Percentiles rank a stretch among this genome's conserved stretches.
phyloP scores from a whole-genome alignment of 2,888 invertebrate genomes.

The Syrphus vitripennis region DNA sequence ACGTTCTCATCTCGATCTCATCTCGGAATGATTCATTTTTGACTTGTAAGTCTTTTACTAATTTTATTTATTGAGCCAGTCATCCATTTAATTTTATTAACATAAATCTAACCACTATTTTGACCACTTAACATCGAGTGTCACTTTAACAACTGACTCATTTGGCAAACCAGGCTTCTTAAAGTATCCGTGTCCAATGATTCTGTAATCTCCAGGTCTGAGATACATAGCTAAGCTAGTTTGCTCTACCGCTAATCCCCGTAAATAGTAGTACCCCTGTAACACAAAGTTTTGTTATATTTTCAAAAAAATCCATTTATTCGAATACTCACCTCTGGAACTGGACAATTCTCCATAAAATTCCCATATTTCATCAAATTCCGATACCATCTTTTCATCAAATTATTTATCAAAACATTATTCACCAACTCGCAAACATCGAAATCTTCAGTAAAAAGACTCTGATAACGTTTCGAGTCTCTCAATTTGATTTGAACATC shows the following conservation, averaged over 20 bases:
- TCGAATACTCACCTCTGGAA: slow-evolving; percentile 35
- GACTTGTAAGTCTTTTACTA: too few species aligned
- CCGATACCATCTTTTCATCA: slow-evolving; percentile 62
- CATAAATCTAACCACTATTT: too few species aligned
- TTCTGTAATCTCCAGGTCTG: slow-evolving; percentile 46
- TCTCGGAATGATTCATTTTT: too few species aligned
- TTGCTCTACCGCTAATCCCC: slow-evolving; percentile 34
- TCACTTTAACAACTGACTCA: slow-evolving; percentile 2
- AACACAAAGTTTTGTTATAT: background rate
- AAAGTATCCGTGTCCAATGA: slow-evolving; percentile 16
- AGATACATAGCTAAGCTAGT: slow-evolving; percentile 45
- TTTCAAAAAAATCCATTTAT: background rate
- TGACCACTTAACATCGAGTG: slow-evolving; percentile 39
- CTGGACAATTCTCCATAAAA: slow-evolving; percentile 68
- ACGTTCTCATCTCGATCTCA: too few species aligned
- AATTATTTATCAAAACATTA: slow-evolving; percentile 31
- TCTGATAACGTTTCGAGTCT: slow-evolving; percentile 69
- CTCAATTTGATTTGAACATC: slow-evolving; percentile 48
- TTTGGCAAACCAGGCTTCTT: slow-evolving; percentile 1
- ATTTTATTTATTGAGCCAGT: too few species aligned
- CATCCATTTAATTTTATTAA: too few species aligned
- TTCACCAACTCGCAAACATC: slow-evolving; percentile 73
- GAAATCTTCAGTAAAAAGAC: slow-evolving; percentile 72
- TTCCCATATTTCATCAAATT: slow-evolving; percentile 59
- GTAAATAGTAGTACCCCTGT: slow-evolving; percentile 48